phyloP scores from a whole-genome alignment of 2,797 vertebrate genomes.

The Amblyraja radiata region DNA sequence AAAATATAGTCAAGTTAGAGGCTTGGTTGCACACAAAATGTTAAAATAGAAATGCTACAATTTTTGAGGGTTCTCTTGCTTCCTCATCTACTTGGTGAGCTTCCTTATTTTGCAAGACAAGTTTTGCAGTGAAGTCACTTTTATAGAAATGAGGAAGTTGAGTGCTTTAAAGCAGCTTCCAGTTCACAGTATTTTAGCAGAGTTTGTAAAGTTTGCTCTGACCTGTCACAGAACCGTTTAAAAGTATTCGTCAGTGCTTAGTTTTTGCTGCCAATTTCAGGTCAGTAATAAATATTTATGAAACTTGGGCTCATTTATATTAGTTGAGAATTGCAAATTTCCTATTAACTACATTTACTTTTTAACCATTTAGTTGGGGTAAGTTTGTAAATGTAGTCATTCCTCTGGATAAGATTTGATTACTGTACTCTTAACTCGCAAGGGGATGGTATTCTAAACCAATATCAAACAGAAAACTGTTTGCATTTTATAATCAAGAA shows the following conservation, averaged over 20 bases:
- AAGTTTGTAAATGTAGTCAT: neutral
- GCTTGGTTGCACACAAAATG: neutral
- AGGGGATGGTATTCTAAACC: neutral
- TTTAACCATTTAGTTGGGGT: neutral
- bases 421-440: neutral
- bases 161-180: neutral
- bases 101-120: constrained; percentile 30
- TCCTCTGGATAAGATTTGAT: neutral
- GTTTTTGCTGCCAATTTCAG: neutral
- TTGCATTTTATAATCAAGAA: neutral
- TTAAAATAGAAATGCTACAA: neutral
- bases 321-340: neutral
- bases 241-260: neutral
- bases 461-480: constrained; percentile 1
- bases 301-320: too few relatives aligned
- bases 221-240: neutral
- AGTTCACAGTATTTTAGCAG: neutral
- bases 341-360: neutral
- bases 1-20: neutral
- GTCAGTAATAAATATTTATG: constrained; percentile 28
- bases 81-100: constrained; percentile 27
- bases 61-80: constrained; percentile 29
- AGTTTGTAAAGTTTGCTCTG: neutral
- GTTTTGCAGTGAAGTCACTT: constrained; percentile 25
- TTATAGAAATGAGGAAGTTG: constrained; percentile 35